Percentiles rank a stretch among this genome's conserved stretches.
Evolutionary conservation across 2,888 invertebrate species (phyloP).

Genomic region (Embidobia sp.): DNA sequence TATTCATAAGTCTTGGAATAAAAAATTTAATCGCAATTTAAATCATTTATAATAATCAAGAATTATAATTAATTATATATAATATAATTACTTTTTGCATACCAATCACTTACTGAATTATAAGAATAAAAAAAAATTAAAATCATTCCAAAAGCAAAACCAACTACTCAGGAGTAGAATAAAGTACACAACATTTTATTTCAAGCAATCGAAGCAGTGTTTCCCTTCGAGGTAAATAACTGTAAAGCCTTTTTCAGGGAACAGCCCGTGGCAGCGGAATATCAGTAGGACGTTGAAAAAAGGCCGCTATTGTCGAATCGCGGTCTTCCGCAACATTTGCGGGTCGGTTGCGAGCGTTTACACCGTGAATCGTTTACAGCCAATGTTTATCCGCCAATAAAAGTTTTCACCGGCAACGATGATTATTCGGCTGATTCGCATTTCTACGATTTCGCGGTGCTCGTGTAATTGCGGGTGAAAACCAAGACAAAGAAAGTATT

Average conservation of each 20-base stretch:
- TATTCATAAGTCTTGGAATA: too few species aligned
- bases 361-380: constrained; percentile 36
- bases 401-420: constrained; percentile 45
- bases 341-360: constrained; percentile 13
- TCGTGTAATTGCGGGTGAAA: constrained; percentile 63
- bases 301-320: constrained; percentile 37
- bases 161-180: too few species aligned
- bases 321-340: constrained; percentile 49
- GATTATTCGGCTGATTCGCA: constrained; percentile 48
- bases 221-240: constrained; percentile 16
- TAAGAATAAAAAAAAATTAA: too few species aligned
- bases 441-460: constrained; percentile 52
- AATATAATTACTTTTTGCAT: too few species aligned
- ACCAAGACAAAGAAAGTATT: constrained; percentile 67
- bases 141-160: too few species aligned
- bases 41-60: too few species aligned
- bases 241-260: constrained; percentile 20
- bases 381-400: constrained; percentile 47
- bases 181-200: too few species aligned
- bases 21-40: too few species aligned
- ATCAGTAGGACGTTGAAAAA: constrained; percentile 16
- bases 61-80: too few species aligned
- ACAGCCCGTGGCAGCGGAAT: not conserved
- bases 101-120: too few species aligned
- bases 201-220: constrained; percentile 1